These are phyloP conservation scores for Atta texana DNA, from an alignment of 1,140 invertebrate genomes.

Conservation along the genomic window DNA sequence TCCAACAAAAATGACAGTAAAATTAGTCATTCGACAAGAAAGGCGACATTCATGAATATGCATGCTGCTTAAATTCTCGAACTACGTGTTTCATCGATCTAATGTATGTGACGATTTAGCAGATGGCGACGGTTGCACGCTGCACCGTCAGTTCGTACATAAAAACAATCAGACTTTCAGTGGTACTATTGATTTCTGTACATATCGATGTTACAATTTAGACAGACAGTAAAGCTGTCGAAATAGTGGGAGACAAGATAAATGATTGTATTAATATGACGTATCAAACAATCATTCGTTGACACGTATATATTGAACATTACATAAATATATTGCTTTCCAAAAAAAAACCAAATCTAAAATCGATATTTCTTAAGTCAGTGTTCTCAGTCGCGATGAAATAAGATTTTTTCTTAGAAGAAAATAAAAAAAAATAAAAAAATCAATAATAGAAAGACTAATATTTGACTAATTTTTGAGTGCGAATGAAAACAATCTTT, in stretches of 20 bases:
- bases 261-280: constrained; percentile 48
- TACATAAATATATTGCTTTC: constrained; percentile 32
- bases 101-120: constrained; percentile 51
- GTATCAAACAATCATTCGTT: constrained; percentile 37
- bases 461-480: background rate
- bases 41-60: constrained; percentile 49
- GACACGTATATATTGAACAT: background rate
- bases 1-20: constrained; percentile 26
- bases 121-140: constrained; percentile 17
- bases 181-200: constrained; percentile 12
- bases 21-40: constrained; percentile 33
- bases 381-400: background rate
- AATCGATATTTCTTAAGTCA: constrained; percentile 35
- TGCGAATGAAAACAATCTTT: background rate
- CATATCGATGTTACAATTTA: constrained; percentile 24
- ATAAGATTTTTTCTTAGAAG: background rate
- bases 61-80: constrained; percentile 52
- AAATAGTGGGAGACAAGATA: constrained; percentile 31
- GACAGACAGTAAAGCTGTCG: constrained; percentile 35
- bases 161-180: constrained; percentile 45
- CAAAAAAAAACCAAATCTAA: background rate
- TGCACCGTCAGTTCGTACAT: constrained; percentile 8
- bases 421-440: background rate
- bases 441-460: background rate
- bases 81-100: constrained; percentile 49